Conservation (phyloP, 2,113 vertebrate species). For the Cheilinus undulatus region DNA sequence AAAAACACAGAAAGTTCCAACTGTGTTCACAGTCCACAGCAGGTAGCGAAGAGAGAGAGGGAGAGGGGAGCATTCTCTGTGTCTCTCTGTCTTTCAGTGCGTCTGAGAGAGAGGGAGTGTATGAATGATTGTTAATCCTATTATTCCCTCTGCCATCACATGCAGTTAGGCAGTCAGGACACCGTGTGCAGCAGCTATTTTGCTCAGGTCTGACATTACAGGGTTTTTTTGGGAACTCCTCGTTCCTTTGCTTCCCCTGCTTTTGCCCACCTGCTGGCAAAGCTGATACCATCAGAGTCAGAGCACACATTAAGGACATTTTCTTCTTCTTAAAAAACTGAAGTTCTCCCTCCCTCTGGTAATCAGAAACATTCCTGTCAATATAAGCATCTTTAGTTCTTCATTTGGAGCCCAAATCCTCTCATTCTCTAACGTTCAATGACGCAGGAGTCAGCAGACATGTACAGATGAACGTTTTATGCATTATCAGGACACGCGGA, state of each 20-base stretch:
- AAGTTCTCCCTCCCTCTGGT: background rate
- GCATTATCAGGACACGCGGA: conserved; percentile 7
- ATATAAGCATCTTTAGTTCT: too few species aligned
- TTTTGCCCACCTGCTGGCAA: conserved; percentile 26
- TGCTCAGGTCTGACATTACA: conserved; percentile 74
- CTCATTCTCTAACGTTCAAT: background rate
- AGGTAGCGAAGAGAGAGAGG: conserved; percentile 16
- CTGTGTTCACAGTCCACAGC: conserved; percentile 50
- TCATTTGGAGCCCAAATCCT: background rate
- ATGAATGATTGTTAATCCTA: conserved; percentile 59
- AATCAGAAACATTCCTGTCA: conserved; percentile 56
- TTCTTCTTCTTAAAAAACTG: conserved; percentile 5
- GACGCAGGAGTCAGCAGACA: background rate
- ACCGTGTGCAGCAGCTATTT: conserved; percentile 59
- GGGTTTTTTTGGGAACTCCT: conserved; percentile 52
- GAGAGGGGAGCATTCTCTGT: conserved; percentile 13
- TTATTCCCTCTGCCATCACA: conserved; percentile 61
- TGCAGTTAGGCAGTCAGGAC: conserved; percentile 51
- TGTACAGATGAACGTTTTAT: background rate
- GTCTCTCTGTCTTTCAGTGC: conserved; percentile 20
- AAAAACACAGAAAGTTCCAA: conserved; percentile 57
- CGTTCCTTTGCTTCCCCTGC: background rate
- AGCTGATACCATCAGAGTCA: conserved; percentile 22
- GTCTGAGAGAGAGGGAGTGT: conserved; percentile 9
- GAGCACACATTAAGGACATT: conserved; percentile 1